phyloP scores from a whole-genome alignment of 2,113 vertebrate species.

The Propithecus coquereli region DNA sequence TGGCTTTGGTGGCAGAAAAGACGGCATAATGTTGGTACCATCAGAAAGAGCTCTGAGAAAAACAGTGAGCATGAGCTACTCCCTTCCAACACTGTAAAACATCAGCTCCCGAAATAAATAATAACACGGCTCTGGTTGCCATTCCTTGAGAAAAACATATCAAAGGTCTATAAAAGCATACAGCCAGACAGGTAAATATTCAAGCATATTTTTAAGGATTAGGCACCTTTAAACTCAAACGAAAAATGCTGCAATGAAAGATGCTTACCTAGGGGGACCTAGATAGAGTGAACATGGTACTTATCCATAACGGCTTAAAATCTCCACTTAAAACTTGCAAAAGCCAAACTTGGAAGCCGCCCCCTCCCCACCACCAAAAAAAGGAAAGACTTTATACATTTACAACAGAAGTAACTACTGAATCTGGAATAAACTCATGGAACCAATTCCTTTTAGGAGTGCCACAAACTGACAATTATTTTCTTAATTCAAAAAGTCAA shows the following conservation, averaged over 20 bases:
- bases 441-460: neutral
- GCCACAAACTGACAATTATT: neutral
- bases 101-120: neutral
- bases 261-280: neutral
- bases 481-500: neutral
- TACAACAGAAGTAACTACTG: neutral
- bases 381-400: neutral
- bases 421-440: neutral
- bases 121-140: neutral
- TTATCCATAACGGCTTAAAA: neutral
- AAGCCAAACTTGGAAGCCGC: neutral
- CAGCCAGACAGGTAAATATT: neutral
- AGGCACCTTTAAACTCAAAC: neutral
- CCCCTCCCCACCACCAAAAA: neutral
- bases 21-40: neutral
- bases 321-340: neutral
- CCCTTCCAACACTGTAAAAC: neutral
- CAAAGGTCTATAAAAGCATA: neutral
- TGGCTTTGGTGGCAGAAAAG: neutral
- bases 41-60: neutral
- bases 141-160: neutral
- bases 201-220: neutral
- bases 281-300: neutral
- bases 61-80: neutral
- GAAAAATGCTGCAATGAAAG: neutral